A percentile compares a stretch with the other conserved stretches of the same genome.
phyloP scores from a whole-genome alignment of 2,113 vertebrate genomes.

The Danionella cerebrum region DNA sequence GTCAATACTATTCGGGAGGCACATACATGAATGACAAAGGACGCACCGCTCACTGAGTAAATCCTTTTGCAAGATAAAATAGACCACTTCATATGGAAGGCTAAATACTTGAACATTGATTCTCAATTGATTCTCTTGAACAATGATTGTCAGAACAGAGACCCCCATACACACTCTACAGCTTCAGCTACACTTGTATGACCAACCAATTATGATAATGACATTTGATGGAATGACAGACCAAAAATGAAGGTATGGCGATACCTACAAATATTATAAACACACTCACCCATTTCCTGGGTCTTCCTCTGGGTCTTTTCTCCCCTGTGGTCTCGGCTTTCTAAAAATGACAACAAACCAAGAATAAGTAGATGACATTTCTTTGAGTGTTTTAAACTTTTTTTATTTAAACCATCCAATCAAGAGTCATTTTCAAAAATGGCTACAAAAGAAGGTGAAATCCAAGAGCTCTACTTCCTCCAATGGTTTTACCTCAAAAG shows the following conservation, averaged over 20 bases:
- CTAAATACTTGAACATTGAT: no score
- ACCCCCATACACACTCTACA: no score
- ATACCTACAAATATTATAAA: background rate
- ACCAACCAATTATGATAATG: no score
- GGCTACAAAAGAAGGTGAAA: constrained; percentile 5
- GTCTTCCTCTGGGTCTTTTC: constrained; percentile 62
- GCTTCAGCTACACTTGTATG: no score
- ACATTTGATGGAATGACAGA: no score
- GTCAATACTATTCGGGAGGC: no score
- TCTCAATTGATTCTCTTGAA: no score
- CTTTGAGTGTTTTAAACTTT: background rate
- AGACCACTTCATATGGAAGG: no score
- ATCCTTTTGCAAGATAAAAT: no score
- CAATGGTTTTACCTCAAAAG: background rate
- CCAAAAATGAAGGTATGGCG: background rate
- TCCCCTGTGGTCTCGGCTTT: constrained; percentile 57
- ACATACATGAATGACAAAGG: no score
- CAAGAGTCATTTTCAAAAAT: constrained; percentile 2
- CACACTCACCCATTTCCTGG: constrained; percentile 64
- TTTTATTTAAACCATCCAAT: background rate
- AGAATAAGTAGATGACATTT: constrained; percentile 10
- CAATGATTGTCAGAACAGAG: no score
- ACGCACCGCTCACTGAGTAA: no score
- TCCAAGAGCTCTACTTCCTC: background rate
- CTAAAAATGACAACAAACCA: constrained; percentile 40